Evolutionary conservation across 2,113 vertebrate species (phyloP).

Genomic region (Serinus canaria): DNA sequence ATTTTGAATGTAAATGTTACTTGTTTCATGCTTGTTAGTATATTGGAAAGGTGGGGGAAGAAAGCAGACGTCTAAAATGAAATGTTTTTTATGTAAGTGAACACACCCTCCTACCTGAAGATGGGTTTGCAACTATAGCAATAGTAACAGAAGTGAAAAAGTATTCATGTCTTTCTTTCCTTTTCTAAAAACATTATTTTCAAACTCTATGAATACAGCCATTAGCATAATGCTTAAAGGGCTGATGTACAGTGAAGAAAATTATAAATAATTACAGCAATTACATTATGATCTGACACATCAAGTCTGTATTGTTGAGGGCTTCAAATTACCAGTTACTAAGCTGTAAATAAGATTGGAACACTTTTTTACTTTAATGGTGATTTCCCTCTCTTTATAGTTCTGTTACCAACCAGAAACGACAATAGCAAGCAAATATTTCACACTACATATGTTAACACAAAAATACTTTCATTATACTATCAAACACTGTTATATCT

Average conservation of each 20-base stretch:
- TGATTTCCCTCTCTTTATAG: background rate
- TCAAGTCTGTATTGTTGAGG: background rate
- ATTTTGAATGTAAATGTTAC: background rate
- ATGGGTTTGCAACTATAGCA: background rate
- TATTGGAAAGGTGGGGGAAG: background rate
- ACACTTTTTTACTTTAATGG: background rate
- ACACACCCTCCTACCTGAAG: background rate
- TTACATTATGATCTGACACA: background rate
- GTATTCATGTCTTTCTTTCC: background rate
- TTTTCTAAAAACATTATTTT: background rate
- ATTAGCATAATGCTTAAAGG: background rate
- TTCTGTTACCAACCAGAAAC: background rate
- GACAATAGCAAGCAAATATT: background rate
- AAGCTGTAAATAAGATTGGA: background rate
- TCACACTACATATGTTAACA: background rate
- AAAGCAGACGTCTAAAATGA: background rate
- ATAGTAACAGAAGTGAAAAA: background rate
- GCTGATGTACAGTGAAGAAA: background rate
- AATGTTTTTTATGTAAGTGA: background rate
- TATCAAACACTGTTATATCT: background rate
- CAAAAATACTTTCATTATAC: background rate
- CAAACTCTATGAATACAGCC: background rate
- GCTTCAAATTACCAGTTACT: background rate
- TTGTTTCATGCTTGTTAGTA: background rate
- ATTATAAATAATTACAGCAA: conserved; percentile 17